Conservation (phyloP, 2,113 vertebrate species). For the Fregata magnificens region DNA sequence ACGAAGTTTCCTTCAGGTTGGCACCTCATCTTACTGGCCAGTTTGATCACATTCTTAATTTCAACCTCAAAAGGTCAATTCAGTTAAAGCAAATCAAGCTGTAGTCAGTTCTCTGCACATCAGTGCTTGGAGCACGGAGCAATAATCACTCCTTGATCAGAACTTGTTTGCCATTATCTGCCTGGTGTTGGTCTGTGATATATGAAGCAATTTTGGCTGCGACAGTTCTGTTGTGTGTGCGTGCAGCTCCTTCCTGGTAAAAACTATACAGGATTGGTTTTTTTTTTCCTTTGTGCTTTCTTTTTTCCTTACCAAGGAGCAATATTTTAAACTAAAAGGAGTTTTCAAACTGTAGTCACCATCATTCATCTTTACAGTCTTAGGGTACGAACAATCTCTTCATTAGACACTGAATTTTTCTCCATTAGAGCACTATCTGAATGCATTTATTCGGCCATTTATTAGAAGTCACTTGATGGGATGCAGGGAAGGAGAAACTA, state of each 20-base stretch:
- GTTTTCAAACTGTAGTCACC: constrained; percentile 50
- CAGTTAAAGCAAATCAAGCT: constrained; percentile 8
- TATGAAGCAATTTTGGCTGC: constrained; percentile 69
- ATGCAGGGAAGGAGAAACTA: neutral
- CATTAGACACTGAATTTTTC: constrained; percentile 59
- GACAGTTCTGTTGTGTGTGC: constrained; percentile 37
- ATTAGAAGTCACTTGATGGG: constrained; percentile 28
- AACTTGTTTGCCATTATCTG: constrained; percentile 64
- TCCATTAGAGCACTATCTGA: constrained; percentile 50
- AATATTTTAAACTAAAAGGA: constrained; percentile 67
- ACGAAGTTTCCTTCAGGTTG: neutral
- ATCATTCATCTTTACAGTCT: constrained; percentile 59
- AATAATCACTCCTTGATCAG: constrained; percentile 66
- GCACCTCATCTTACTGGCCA: neutral
- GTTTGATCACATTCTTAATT: constrained; percentile 18
- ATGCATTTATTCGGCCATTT: constrained; percentile 43
- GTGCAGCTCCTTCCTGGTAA: constrained; percentile 1
- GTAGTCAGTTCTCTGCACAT: neutral
- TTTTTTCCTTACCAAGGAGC: neutral
- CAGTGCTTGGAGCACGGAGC: constrained; percentile 5
- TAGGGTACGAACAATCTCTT: constrained; percentile 19
- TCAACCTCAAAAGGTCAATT: neutral
- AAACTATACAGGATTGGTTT: neutral
- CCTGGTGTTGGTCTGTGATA: constrained; percentile 56
- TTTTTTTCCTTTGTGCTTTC: neutral